phyloP scores from a whole-genome alignment of 2,113 vertebrate genomes.

The Amazona vittata region DNA sequence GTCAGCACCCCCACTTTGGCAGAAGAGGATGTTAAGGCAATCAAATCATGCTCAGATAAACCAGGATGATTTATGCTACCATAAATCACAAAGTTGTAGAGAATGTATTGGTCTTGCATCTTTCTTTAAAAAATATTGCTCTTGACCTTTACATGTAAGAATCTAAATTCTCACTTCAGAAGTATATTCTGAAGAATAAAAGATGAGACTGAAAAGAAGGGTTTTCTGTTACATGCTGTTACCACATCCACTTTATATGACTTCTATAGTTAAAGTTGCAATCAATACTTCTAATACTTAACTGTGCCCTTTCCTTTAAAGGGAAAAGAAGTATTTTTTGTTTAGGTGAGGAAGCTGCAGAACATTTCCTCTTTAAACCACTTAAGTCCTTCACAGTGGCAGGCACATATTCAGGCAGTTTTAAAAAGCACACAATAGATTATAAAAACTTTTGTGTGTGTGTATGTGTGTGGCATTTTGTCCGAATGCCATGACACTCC shows the following conservation, averaged over 20 bases:
- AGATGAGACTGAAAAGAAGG: neutral
- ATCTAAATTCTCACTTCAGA: neutral
- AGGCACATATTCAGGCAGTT: neutral
- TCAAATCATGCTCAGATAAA: neutral
- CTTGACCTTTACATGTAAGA: neutral
- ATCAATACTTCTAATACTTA: neutral
- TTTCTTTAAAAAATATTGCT: neutral
- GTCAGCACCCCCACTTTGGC: neutral
- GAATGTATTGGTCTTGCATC: neutral
- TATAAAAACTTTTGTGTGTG: neutral
- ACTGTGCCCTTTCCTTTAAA: neutral
- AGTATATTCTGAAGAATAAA: neutral
- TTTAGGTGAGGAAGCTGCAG: neutral
- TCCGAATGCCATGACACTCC: neutral
- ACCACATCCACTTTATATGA: accelerated
- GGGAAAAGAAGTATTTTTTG: neutral
- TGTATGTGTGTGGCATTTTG: neutral
- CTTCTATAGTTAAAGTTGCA: neutral
- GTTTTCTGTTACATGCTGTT: neutral
- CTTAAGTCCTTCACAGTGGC: neutral
- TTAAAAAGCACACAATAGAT: neutral
- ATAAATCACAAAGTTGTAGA: neutral
- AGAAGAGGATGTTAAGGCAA: neutral
- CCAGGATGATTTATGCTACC: neutral
- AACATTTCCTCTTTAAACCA: neutral